phyloP scores from a whole-genome alignment of 2,797 vertebrate species.

The Tapera naevia region DNA sequence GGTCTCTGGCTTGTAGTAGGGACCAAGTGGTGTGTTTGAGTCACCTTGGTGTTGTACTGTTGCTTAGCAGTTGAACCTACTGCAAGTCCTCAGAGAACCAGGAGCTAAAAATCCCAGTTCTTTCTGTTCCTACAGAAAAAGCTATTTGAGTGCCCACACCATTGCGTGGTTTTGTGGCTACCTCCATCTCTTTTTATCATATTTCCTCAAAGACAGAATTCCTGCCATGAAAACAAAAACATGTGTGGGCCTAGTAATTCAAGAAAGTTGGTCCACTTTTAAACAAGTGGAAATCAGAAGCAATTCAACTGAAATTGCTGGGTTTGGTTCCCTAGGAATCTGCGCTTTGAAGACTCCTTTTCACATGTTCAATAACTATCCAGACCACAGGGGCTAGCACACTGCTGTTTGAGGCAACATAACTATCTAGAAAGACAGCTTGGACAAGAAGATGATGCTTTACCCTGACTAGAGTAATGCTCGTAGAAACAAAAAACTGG shows the following conservation, averaged over 20 bases:
- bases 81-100: neutral
- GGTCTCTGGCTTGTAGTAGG: neutral
- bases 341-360: neutral
- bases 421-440: neutral
- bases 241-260: neutral
- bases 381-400: neutral
- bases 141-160: neutral
- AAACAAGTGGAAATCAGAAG: neutral
- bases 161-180: neutral
- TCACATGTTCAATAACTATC: accelerated
- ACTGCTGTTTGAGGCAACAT: neutral
- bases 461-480: neutral
- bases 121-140: neutral
- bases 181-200: neutral
- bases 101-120: neutral
- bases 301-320: neutral
- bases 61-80: neutral
- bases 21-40: neutral
- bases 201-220: neutral
- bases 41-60: neutral
- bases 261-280: neutral
- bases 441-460: neutral
- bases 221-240: neutral
- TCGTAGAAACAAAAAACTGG: accelerated
- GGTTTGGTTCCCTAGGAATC: neutral